These are phyloP conservation scores for Melikaiella ostensackeni DNA, from an alignment of 2,888 invertebrate species.

Conservation along the genomic window DNA sequence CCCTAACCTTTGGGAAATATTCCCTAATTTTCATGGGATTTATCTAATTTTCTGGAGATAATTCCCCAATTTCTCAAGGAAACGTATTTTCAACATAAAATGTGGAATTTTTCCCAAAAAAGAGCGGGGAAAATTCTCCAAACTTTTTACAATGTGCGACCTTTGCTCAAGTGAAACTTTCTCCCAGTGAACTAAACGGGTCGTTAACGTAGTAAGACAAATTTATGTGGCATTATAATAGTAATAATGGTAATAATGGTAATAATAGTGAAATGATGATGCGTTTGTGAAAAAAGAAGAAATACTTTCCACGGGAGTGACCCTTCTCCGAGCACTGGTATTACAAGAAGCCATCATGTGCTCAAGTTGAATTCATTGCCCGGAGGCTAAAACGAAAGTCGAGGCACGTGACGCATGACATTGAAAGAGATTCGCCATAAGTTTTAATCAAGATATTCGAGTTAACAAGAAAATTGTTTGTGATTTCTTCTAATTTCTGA, in stretches of 20 bases:
- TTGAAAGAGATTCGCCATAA: conserved; percentile 19
- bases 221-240: neutral
- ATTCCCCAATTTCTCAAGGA: too few relatives aligned
- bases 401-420: conserved; percentile 25
- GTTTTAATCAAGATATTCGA: conserved; percentile 25
- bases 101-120: too few relatives aligned
- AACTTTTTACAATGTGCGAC: too few relatives aligned
- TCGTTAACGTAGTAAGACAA: conserved; percentile 42
- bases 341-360: conserved; percentile 8
- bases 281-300: conserved; percentile 32
- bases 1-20: too few relatives aligned
- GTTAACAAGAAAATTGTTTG: conserved; percentile 27
- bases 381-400: conserved; percentile 30
- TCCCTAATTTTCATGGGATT: too few relatives aligned
- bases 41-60: too few relatives aligned
- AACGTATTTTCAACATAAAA: too few relatives aligned
- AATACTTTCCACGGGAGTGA: conserved; percentile 53
- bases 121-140: too few relatives aligned
- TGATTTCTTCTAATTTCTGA: conserved; percentile 24
- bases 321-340: conserved; percentile 35
- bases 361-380: conserved; percentile 1
- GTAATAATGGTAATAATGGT: neutral
- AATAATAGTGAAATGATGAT: conserved; percentile 51
- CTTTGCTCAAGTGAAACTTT: conserved; percentile 54
- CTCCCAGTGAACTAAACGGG: conserved; percentile 40